Evolutionary conservation across 2,888 invertebrate species (phyloP).

Genomic region (Carabus problematicus): DNA sequence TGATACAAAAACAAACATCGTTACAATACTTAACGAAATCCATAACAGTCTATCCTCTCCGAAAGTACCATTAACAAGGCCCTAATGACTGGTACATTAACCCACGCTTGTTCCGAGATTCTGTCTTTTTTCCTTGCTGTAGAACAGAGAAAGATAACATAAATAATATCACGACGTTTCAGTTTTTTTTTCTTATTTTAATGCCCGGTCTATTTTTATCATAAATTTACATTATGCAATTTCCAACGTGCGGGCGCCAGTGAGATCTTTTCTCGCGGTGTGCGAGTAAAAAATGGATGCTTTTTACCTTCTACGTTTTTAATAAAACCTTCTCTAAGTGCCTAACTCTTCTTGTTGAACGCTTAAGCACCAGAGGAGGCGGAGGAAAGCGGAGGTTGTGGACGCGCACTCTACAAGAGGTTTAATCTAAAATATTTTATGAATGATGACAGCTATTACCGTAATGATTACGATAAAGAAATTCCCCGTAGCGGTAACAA

Average conservation of each 20-base stretch:
- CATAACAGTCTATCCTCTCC: too few relatives aligned
- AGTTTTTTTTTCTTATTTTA: constrained; percentile 34
- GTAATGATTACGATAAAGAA: constrained; percentile 41
- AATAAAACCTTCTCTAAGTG: constrained; percentile 40
- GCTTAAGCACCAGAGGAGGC: constrained; percentile 4
- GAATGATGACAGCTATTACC: constrained; percentile 41
- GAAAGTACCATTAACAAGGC: too few relatives aligned
- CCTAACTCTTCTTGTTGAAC: constrained; percentile 25
- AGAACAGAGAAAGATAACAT: constrained; percentile 27
- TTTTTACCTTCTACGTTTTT: constrained; percentile 42
- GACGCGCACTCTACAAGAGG: constrained; percentile 27
- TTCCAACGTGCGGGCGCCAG: constrained; percentile 30
- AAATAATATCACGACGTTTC: constrained; percentile 25
- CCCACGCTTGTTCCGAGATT: too few relatives aligned
- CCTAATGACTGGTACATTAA: too few relatives aligned
- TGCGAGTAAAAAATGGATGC: constrained; percentile 41
- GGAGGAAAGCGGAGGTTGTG: constrained; percentile 17
- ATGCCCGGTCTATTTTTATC: constrained; percentile 37
- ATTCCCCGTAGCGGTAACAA: too few relatives aligned
- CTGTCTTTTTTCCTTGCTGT: too few relatives aligned
- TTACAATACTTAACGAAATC: too few relatives aligned
- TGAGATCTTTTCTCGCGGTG: too few relatives aligned
- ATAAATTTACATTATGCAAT: constrained; percentile 41
- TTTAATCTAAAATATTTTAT: constrained; percentile 42
- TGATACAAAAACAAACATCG: too few relatives aligned